Evolutionary conservation across 2,888 invertebrate genomes (phyloP), one percentile per base, ranked within the genome.

Genomic region (Notodonta dromedarius): DNA sequence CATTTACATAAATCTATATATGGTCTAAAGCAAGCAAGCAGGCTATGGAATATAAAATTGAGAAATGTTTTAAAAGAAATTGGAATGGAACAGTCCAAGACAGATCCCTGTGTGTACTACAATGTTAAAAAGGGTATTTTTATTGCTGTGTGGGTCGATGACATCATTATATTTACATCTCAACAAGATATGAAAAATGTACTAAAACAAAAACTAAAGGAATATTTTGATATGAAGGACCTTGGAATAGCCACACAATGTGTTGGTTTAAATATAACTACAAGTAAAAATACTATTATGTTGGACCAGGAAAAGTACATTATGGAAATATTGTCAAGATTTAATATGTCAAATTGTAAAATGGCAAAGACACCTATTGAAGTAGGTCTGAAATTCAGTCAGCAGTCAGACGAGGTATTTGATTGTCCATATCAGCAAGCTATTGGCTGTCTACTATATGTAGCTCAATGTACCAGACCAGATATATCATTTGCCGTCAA

Each of bases 91-190:
- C 40, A 62, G 61, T 56, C 59, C 63, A 32, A 66, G 56, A 46
- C 62, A 7, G 68, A 73, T 56, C 66, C 68, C 51, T 68, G 68
- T 62, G 42, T 73, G 12, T 70, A 70, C 50, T 65, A 62, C 57
- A 59, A 55, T 55, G 56, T 13, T 35, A 56, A 62, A 35, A n/a
- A 60, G 53, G 6, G 0, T 56, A 5, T 60, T 56, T 40, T 54
- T 58, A 55, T 24, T 56, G n/a, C 56, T 59, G 42, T 66, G 50
- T 61, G 50, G 50, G 62, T 62, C 11, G 66, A 59, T 62, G 62
- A 61, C 9, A 14, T 50, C 5, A 50, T 50, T 11, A 50, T 50
- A 16, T 50, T 50, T 16, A 14, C 14, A n/a, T 50, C 50, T 7
- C 14, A 14, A 14, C 5, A 16, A 50, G 50, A 50, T 6, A 5